Evolutionary conservation across 1,140 invertebrate genomes (phyloP).

Genomic region (Drosophila sproati): DNA sequence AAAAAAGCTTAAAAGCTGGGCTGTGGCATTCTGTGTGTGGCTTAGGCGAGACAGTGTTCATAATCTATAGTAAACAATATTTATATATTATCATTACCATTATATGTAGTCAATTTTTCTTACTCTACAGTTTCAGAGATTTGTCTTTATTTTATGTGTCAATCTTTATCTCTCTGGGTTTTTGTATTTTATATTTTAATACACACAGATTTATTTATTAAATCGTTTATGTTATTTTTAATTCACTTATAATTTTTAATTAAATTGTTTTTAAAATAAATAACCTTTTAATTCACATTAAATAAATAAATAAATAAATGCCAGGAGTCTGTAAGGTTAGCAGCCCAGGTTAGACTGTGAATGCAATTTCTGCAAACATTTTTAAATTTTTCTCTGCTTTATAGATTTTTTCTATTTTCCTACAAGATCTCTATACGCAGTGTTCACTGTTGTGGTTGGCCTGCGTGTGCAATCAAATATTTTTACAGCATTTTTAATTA

Average conservation of each 20-base stretch:
- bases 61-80: neutral
- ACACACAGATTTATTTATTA: too few species aligned
- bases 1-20: constrained; percentile 13
- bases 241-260: too few species aligned
- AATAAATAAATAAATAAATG: neutral
- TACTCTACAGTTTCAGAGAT: too few species aligned
- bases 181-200: too few species aligned
- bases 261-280: too few species aligned
- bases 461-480: constrained; percentile 33
- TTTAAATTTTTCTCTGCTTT: neutral
- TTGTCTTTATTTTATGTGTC: too few species aligned
- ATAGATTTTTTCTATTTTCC: too few species aligned
- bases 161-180: too few species aligned
- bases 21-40: constrained; percentile 38
- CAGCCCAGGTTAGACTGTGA: neutral
- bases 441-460: constrained; percentile 35
- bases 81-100: too few species aligned
- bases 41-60: constrained; percentile 24
- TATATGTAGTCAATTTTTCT: too few species aligned
- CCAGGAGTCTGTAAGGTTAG: neutral
- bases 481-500: constrained; percentile 51
- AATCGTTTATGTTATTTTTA: too few species aligned
- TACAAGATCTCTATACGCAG: neutral
- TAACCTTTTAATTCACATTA: neutral
- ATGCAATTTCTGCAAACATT: neutral